Conservation (phyloP, 1,140 invertebrate species). For the Notospermus geniculatus region DNA sequence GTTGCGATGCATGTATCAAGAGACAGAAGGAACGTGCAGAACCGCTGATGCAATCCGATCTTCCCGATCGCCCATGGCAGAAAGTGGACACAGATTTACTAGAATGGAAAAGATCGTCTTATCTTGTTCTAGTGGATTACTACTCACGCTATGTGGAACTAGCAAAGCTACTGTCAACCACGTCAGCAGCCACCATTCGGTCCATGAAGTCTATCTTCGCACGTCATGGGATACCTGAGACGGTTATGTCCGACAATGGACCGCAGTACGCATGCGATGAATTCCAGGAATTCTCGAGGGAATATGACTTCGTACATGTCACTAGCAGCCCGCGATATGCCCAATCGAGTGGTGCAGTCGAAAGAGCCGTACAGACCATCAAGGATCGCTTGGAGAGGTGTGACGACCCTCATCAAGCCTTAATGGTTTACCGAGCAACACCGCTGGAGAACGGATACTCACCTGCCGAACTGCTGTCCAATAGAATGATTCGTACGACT, state of each 20-base stretch:
- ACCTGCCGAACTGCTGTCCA: neutral
- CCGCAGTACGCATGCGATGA: slow-evolving; percentile 28
- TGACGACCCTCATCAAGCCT: neutral
- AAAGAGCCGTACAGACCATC: slow-evolving; percentile 24
- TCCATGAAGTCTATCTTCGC: slow-evolving; percentile 28
- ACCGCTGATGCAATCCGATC: neutral
- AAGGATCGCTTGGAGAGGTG: too few relatives aligned
- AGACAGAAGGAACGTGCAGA: neutral
- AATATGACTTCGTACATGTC: slow-evolving; percentile 26
- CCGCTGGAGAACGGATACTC: neutral
- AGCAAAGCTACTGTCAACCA: slow-evolving; percentile 15
- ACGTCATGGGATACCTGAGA: slow-evolving; percentile 31
- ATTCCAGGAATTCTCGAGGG: slow-evolving; percentile 25
- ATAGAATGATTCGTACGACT: neutral
- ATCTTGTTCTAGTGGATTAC: slow-evolving; percentile 25
- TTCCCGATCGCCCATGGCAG: slow-evolving; percentile 18
- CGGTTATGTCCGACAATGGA: too few relatives aligned
- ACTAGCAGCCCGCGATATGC: slow-evolving; percentile 24
- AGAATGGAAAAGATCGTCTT: slow-evolving; percentile 13
- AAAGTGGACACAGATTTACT: slow-evolving; percentile 17
- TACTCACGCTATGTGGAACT: too few relatives aligned
- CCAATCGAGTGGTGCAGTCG: slow-evolving; percentile 26
- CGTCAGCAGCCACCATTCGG: slow-evolving; percentile 18
- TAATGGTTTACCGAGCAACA: neutral
- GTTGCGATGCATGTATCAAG: neutral